Base-by-base conservation (phyloP, 1,140 invertebrate genomes). In the Drosophila varians region DNA sequence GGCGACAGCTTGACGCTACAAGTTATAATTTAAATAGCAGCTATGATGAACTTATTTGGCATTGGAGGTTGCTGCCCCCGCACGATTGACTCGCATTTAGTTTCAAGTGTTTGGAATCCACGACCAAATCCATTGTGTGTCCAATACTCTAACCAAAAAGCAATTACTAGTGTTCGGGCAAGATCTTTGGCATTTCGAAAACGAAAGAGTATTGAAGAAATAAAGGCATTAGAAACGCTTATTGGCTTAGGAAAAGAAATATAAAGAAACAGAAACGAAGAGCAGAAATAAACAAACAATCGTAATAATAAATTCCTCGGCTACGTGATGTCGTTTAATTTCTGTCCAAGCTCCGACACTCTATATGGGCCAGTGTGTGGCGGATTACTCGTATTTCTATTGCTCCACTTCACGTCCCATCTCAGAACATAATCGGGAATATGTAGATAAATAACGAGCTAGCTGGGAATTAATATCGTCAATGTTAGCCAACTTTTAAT, bases 11-110 rank as follows among this genome's bases (percentile, higher is more conserved):
- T 47, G 54, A 46, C 21, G 42, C 40, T 58, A 7, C 16, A 46
- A 57, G 26, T 16, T 19, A 8, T 8, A 70, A 42, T 46, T 66
- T 69, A 66, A 54, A 47, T 55, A 74, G 38, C 58, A 70, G 31
- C 26, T 83, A n/a, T n/a, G n/a, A n/a, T n/a, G n/a, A n/a, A n/a
- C n/a, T n/a, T n/a, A n/a, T 84, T 78, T 7, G 74, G 57, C 46
- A 64, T 70, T 77, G 75, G 75, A 83, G 78, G 78, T 74, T 74
- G 79, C 80, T 71, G 75, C 78, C 80, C 79, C 78, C 78, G 70
- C 78, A 78, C 46, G n/a, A 75, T 72, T 74, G 62, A 71, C 58
- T 71, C 64, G 71, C 45, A 65, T 66, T 68, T 48, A 43, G n/a
- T n/a, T 6, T 21, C 34, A 28, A 51, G 60, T 65, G 36, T 40